A percentile compares a stretch with the other conserved stretches of the same genome.
Evolutionary conservation across 2,888 invertebrate genomes (phyloP).

Genomic region (Orthosia incerta): DNA sequence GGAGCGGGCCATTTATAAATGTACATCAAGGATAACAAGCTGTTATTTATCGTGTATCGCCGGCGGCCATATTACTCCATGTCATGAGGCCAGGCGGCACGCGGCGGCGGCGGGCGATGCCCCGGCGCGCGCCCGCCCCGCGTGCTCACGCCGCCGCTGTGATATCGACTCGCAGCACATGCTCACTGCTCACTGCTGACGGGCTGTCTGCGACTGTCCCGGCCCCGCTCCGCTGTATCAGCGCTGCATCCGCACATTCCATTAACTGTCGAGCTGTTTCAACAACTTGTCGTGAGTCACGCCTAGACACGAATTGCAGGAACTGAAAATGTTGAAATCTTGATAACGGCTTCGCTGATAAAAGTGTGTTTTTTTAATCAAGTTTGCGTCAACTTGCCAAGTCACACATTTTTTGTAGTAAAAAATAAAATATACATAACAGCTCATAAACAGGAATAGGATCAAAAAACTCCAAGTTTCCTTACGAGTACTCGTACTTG

Average conservation of each 20-base stretch:
- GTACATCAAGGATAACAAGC: conserved; percentile 40
- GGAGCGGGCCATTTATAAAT: conserved; percentile 15
- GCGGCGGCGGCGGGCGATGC: conserved; percentile 45
- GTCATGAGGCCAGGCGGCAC: conserved; percentile 23
- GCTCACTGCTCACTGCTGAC: not conserved
- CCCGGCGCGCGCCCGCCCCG: conserved; percentile 43
- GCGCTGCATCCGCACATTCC: conserved; percentile 1
- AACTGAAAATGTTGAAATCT: not conserved
- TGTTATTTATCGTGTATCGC: conserved; percentile 35
- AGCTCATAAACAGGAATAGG: too few relatives aligned
- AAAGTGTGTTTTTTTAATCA: too few relatives aligned
- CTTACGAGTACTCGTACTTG: too few relatives aligned
- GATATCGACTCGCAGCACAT: conserved; percentile 19
- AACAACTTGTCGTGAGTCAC: not conserved
- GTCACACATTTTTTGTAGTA: too few relatives aligned
- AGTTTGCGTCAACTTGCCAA: too few relatives aligned
- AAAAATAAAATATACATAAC: too few relatives aligned
- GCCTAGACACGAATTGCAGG: not conserved
- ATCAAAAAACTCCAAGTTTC: too few relatives aligned
- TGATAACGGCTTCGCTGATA: too few relatives aligned
- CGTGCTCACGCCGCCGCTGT: conserved; percentile 7
- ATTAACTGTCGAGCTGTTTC: not conserved
- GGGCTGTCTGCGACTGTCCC: not conserved
- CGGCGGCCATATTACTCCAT: conserved; percentile 38
- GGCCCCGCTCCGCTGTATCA: not conserved